Evolutionary conservation across 2,797 vertebrate species (phyloP), one percentile per base, ranked within the genome.

Genomic region (Sparus aurata): DNA sequence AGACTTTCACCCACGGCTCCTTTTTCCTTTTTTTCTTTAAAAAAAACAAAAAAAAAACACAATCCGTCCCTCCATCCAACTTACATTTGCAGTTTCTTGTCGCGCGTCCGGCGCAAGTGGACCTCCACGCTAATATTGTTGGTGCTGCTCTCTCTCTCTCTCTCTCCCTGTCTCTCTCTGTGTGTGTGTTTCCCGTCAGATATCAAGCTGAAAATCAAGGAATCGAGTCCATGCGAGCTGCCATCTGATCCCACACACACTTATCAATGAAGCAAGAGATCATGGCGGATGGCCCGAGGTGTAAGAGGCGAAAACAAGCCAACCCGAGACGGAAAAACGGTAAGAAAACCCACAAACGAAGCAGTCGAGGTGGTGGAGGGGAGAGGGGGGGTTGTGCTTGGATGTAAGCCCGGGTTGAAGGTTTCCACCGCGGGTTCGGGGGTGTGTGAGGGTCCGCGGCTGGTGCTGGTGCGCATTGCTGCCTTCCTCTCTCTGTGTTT

Each of bases 221-320:
- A 95, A 96, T 93, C 95, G 97, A 96, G 97, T 94, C 97, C 97
- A 98, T 98, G 98, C 96, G 96, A 97, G 93, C 96, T 96, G 97
- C 97, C 96, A 96, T 98, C 97, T 98, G 97, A 99, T 96, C 97
- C 96, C 87, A 86, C 91, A 86, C 89, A 95, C 96, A 94, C 96
- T 96, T 96, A 97, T 97, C 97, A 97, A 98, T 98, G 98, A 98
- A 96, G 97, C 97, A 98, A 96, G 96, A 97, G 96, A 98, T 97
- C 96, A 98, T 98, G 98, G 97, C 97, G 97, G 98, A 98, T 97
- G 97, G 97, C 96, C 97, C 97, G 97, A 97, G 97, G 97, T 99
- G 97, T 97, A 97, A 98, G 97, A 96, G 98, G 96, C 96, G 98
- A 96, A 99, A 99, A 96, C 98, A 99, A 97, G 97, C 98, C 96